phyloP scores from a whole-genome alignment of 2,888 invertebrate genomes.

The Himalopsyche kuldschensis region DNA sequence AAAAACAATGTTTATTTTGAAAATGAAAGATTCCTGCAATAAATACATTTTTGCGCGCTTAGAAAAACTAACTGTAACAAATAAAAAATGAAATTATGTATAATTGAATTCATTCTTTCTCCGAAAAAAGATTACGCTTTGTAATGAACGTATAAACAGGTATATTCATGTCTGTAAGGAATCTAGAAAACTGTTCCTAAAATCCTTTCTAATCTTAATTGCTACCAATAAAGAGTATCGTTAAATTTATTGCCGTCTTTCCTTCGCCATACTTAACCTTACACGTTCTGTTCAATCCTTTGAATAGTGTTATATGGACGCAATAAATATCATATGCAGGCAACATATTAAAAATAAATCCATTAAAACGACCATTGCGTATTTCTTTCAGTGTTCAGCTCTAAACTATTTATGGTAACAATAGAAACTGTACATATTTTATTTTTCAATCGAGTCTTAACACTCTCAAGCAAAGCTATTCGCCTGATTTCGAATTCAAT shows the following conservation, averaged over 20 bases:
- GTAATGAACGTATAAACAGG: not conserved
- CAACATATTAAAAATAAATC: slow-evolving; percentile 28
- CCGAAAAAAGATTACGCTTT: not conserved
- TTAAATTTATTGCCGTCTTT: slow-evolving; percentile 30
- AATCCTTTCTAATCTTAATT: slow-evolving; percentile 30
- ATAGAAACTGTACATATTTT: not conserved
- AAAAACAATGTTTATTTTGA: too few species aligned
- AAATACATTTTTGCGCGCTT: too few species aligned
- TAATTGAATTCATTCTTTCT: not conserved
- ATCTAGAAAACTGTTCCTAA: not conserved
- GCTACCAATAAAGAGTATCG: slow-evolving; percentile 21
- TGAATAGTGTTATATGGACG: slow-evolving; percentile 16
- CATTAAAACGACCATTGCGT: slow-evolving; percentile 17
- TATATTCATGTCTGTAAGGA: not conserved
- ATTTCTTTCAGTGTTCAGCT: not conserved
- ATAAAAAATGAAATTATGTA: too few species aligned
- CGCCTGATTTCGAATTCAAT: too few species aligned
- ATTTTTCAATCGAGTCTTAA: not conserved
- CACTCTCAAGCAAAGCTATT: not conserved
- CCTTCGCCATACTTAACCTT: slow-evolving; percentile 24
- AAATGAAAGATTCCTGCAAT: too few species aligned
- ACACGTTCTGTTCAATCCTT: slow-evolving; percentile 24
- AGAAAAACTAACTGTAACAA: too few species aligned
- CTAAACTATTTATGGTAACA: not conserved
- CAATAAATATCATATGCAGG: slow-evolving; percentile 26